Conservation (phyloP, 64 coral and sea anemone genomes). For the Montipora capricornis region DNA sequence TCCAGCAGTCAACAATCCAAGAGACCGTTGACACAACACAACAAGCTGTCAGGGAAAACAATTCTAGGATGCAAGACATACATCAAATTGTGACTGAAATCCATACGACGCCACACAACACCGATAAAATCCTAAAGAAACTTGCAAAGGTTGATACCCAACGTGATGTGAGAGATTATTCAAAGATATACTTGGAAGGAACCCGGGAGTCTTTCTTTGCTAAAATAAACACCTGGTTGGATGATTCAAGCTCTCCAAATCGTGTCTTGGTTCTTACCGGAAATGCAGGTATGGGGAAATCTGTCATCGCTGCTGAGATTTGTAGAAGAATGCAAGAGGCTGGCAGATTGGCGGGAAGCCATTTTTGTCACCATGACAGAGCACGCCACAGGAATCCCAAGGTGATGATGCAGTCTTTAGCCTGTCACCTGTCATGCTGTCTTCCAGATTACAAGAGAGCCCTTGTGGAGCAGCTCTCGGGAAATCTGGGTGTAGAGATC, state of each 20-base stretch:
- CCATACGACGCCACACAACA: accelerated
- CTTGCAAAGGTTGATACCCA: neutral
- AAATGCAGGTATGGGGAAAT: conserved; percentile 53
- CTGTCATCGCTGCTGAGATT: conserved; percentile 23
- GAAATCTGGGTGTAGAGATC: conserved; percentile 32
- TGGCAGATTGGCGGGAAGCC: conserved; percentile 37
- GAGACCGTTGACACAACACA: neutral
- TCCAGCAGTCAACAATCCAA: no score
- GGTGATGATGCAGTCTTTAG: conserved; percentile 60
- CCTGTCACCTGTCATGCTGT: conserved; percentile 18
- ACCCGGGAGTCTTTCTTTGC: neutral
- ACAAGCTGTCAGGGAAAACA: no score
- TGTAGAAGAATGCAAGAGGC: conserved; percentile 37
- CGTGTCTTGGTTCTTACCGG: conserved; percentile 43
- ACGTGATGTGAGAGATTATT: neutral
- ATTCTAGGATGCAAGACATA: no score
- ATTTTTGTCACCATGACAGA: conserved; percentile 54
- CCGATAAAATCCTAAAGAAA: neutral
- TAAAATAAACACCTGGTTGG: neutral
- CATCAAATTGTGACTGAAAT: no score
- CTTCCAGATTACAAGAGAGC: conserved; percentile 42
- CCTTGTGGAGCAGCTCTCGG: conserved; percentile 26
- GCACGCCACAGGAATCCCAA: conserved; percentile 45
- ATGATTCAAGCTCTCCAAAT: conserved; percentile 3
- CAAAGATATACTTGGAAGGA: neutral